Percentiles rank a stretch among this genome's conserved stretches.
These are phyloP conservation scores for Graphium colonna DNA, from an alignment of 2,888 invertebrate species.

Conservation along the genomic window DNA sequence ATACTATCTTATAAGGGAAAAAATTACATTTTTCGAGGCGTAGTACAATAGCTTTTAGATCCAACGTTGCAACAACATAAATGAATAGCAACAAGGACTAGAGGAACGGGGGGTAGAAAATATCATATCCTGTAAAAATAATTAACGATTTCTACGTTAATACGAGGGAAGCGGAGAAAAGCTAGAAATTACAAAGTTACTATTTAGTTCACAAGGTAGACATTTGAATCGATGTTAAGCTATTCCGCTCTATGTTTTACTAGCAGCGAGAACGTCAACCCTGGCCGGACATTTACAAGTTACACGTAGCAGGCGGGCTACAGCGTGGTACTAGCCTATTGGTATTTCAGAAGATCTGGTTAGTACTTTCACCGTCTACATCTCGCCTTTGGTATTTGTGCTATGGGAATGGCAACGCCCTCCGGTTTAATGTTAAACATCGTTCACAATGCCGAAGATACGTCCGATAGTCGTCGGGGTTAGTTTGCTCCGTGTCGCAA, in stretches of 20 bases:
- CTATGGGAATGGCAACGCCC: constrained; percentile 52
- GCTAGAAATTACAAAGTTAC: no score
- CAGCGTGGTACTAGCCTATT: constrained; percentile 47
- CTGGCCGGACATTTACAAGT: constrained; percentile 34
- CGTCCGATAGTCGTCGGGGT: constrained; percentile 19
- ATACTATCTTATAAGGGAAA: no score
- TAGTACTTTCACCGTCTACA: constrained; percentile 70
- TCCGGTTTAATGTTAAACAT: constrained; percentile 45
- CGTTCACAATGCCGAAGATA: constrained; percentile 32
- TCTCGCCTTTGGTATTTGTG: constrained; percentile 66
- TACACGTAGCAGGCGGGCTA: constrained; percentile 30
- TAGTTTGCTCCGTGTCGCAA: constrained; percentile 19
- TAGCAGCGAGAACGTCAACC: constrained; percentile 1
- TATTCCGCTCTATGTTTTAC: neutral
- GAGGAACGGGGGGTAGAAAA: no score
- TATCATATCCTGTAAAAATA: no score
- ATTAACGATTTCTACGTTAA: no score
- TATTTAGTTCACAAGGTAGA: no score
- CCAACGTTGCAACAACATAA: no score
- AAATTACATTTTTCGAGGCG: no score
- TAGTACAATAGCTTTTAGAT: no score
- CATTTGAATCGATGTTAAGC: neutral
- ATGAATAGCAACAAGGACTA: no score
- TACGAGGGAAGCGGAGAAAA: no score
- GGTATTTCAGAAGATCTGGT: constrained; percentile 63